Conservation (phyloP, 2,888 invertebrate genomes). For the Drosophila histrio region DNA sequence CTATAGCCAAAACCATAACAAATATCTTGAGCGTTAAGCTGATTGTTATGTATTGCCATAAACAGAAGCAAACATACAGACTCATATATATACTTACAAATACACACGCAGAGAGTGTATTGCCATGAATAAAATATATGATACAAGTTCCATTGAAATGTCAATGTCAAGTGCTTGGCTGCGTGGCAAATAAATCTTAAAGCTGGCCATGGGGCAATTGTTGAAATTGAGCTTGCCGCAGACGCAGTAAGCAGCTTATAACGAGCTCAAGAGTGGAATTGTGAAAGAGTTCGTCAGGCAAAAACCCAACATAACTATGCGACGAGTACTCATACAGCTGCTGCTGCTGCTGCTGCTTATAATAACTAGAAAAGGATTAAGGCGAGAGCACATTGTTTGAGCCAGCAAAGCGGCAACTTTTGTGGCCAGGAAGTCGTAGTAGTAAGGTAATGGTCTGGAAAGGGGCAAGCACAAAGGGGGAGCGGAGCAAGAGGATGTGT, state of each 20-base stretch:
- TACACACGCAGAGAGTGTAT: not conserved
- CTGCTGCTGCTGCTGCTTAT: constrained; percentile 47
- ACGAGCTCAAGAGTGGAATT: constrained; percentile 13
- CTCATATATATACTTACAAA: not conserved
- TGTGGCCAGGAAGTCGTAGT: constrained; percentile 68
- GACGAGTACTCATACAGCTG: constrained; percentile 37
- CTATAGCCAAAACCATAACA: not conserved
- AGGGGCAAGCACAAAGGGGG: constrained; percentile 22
- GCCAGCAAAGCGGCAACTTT: constrained; percentile 35
- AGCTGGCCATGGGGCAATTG: constrained; percentile 47
- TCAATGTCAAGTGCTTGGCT: constrained; percentile 44
- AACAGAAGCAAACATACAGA: not conserved
- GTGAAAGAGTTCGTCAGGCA: constrained; percentile 43
- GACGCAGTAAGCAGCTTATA: constrained; percentile 61
- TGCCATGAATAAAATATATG: constrained; percentile 32
- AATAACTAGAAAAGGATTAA: constrained; percentile 72
- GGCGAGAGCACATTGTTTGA: constrained; percentile 50
- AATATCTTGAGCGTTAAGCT: constrained; percentile 28
- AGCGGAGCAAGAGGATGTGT: not conserved
- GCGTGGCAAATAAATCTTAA: constrained; percentile 50
- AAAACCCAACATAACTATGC: constrained; percentile 72
- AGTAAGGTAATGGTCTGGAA: constrained; percentile 68
- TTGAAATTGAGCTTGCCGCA: constrained; percentile 51
- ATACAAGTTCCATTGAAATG: constrained; percentile 38
- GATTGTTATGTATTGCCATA: constrained; percentile 17